These are phyloP conservation scores for Polietes domitor DNA, from an alignment of 2,888 invertebrate species.

Conservation along the genomic window DNA sequence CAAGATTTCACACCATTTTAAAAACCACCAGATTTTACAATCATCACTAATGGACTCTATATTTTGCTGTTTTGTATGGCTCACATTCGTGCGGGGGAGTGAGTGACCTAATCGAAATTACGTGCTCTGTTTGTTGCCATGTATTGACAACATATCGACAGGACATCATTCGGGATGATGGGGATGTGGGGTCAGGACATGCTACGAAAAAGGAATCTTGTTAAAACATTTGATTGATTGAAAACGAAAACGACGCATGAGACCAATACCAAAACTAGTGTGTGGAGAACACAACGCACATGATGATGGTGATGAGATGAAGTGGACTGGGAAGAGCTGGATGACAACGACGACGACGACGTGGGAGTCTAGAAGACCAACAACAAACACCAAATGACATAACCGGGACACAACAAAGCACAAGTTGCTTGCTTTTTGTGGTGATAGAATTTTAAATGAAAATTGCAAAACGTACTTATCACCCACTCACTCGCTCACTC, in stretches of 20 bases:
- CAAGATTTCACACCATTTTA: conserved; percentile 44
- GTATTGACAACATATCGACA: conserved; percentile 63
- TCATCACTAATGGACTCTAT: conserved; percentile 58
- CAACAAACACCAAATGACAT: conserved; percentile 42
- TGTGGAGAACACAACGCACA: conserved; percentile 18
- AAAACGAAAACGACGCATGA: conserved; percentile 71
- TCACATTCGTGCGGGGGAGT: conserved; percentile 26
- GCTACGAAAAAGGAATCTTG: conserved; percentile 54
- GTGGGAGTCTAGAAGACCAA: conserved; percentile 38
- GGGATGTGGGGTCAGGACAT: not conserved
- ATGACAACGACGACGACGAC: conserved; percentile 45
- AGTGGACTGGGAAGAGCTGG: conserved; percentile 11
- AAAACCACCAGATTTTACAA: conserved; percentile 35
- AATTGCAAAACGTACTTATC: conserved; percentile 70
- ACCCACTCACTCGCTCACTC: no score
- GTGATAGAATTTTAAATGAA: conserved; percentile 67
- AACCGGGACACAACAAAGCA: conserved; percentile 35
- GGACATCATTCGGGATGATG: conserved; percentile 60
- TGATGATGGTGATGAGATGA: conserved; percentile 24
- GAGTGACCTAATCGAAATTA: conserved; percentile 75
- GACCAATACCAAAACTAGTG: conserved; percentile 59
- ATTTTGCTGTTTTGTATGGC: no score
- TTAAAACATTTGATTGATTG: conserved; percentile 71
- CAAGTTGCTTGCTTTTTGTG: conserved; percentile 33
- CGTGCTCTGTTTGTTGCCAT: conserved; percentile 72